phyloP scores from a whole-genome alignment of 1,140 invertebrate species.

The Grapholita molesta region DNA sequence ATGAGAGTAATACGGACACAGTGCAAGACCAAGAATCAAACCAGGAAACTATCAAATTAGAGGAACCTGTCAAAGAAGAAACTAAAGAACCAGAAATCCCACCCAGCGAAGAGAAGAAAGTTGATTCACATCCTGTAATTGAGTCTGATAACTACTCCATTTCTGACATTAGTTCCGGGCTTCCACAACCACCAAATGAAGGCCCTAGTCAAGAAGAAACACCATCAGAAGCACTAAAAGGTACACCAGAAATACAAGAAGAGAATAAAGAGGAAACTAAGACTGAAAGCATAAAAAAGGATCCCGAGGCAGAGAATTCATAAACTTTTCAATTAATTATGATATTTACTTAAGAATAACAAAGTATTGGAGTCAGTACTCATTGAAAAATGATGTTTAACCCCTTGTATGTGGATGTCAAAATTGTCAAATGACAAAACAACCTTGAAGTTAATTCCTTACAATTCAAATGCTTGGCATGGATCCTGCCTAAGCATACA shows the following conservation, averaged over 20 bases:
- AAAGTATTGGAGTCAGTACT: background rate
- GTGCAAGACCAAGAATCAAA: slow-evolving; percentile 41
- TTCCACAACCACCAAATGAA: slow-evolving; percentile 37
- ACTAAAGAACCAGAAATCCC: slow-evolving; percentile 22
- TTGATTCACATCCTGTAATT: slow-evolving; percentile 28
- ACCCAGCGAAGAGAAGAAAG: slow-evolving; percentile 27
- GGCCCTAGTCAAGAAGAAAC: background rate
- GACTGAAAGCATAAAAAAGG: slow-evolving; percentile 18
- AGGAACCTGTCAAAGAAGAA: slow-evolving; percentile 23
- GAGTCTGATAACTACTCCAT: slow-evolving; percentile 67
- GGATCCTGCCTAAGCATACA: too few relatives aligned
- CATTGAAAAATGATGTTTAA: background rate
- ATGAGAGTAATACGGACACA: slow-evolving; percentile 39
- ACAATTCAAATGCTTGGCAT: too few relatives aligned
- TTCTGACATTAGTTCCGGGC: slow-evolving; percentile 63
- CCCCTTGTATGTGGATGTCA: background rate
- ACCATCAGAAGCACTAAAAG: background rate
- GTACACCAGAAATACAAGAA: slow-evolving; percentile 24
- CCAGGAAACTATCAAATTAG: slow-evolving; percentile 27
- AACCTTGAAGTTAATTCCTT: too few relatives aligned
- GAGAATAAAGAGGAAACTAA: slow-evolving; percentile 15
- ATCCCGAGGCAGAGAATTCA: background rate
- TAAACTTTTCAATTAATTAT: background rate
- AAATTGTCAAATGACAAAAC: too few relatives aligned
- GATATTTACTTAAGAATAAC: background rate